Conservation (phyloP, 2,113 vertebrate genomes). For the Myotis davidii region DNA sequence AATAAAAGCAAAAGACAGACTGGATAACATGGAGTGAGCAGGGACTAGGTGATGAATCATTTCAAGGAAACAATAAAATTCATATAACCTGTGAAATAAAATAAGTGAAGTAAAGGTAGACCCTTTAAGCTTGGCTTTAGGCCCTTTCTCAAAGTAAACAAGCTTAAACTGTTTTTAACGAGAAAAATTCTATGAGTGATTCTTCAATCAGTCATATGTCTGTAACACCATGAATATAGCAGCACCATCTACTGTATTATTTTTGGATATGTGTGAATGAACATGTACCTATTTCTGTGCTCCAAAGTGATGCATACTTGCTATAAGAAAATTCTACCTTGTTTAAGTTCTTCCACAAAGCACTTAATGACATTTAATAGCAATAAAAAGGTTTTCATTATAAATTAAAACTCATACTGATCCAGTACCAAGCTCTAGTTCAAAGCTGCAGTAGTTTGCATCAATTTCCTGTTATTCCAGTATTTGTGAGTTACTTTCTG, state of each 20-base stretch:
- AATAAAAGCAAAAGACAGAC: not conserved
- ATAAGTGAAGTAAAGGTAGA: conserved; percentile 12
- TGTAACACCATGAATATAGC: not conserved
- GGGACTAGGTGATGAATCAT: not conserved
- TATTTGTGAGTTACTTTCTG: not conserved
- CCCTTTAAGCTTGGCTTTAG: not conserved
- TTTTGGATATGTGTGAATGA: not conserved
- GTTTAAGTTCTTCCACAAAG: not conserved
- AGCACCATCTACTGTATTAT: not conserved
- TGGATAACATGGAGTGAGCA: not conserved
- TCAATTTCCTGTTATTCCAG: not conserved
- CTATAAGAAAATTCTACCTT: not conserved
- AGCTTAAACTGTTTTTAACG: not conserved
- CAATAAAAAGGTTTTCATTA: not conserved
- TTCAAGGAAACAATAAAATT: conserved; percentile 10
- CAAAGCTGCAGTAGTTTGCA: not conserved
- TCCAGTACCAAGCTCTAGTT: not conserved
- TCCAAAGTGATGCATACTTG: not conserved
- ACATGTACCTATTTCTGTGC: not conserved
- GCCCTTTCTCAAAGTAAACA: not conserved
- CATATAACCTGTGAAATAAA: not conserved
- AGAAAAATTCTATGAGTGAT: conserved; percentile 17
- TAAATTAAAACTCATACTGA: not conserved
- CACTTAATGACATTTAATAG: not conserved
- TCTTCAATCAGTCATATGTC: not conserved